Conservation (phyloP, 2,797 vertebrate species). For the Pangasius larnaudii region DNA sequence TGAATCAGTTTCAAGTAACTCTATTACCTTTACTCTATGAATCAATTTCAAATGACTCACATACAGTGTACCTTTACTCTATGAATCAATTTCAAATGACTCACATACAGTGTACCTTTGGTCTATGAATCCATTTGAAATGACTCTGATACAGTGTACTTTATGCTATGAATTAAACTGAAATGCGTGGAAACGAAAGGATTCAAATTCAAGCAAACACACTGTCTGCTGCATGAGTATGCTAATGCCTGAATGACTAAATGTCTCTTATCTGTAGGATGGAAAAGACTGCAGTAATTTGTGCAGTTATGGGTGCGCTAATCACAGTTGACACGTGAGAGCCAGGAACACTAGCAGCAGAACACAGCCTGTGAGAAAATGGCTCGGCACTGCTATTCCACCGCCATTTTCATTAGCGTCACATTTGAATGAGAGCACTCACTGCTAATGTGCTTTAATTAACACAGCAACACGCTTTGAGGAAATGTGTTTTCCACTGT, state of each 20-base stretch:
- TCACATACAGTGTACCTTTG: not conserved
- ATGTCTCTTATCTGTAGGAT: not conserved
- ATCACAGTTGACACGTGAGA: not conserved
- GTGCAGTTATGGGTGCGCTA: not conserved
- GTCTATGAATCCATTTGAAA: not conserved
- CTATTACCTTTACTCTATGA: not conserved
- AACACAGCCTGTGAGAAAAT: not conserved
- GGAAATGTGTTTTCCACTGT: not conserved
- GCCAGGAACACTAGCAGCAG: not conserved
- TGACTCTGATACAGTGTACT: not conserved
- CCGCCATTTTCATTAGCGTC: not conserved
- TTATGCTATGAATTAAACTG: not conserved
- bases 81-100: not conserved
- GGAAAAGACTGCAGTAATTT: not conserved
- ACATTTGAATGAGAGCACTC: not conserved
- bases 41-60: not conserved
- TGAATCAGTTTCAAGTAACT: not conserved
- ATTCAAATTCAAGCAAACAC: not conserved
- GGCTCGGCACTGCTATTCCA: not conserved
- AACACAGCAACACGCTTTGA: not conserved
- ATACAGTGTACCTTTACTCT: not conserved
- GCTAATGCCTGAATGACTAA: not conserved
- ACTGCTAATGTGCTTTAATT: not conserved
- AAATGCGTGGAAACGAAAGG: not conserved
- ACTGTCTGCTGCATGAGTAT: not conserved